phyloP scores from a whole-genome alignment of 2,797 vertebrate genomes.

The Babyrousa celebensis region DNA sequence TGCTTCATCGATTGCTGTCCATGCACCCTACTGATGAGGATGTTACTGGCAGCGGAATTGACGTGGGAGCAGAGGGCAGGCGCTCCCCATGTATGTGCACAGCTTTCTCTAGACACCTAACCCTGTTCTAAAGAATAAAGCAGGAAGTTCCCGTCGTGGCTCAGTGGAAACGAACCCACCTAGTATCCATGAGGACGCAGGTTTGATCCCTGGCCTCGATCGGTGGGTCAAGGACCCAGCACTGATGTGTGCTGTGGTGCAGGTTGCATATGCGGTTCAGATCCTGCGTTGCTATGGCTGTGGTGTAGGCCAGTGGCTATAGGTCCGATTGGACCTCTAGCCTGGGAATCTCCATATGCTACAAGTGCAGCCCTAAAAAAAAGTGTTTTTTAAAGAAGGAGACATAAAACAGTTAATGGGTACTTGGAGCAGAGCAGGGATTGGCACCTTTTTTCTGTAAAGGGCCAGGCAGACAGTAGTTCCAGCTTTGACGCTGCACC shows the following conservation, averaged over 20 bases:
- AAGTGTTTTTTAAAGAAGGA: background rate
- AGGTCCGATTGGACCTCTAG: too few species aligned
- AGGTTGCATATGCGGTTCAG: too few species aligned
- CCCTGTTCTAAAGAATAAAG: background rate
- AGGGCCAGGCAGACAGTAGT: background rate
- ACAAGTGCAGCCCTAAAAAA: too few species aligned
- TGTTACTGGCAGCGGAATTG: fast-evolving
- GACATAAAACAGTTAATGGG: background rate
- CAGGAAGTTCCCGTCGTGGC: too few species aligned
- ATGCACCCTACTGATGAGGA: fast-evolving
- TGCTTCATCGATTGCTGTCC: background rate
- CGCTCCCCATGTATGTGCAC: background rate
- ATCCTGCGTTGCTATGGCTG: too few species aligned
- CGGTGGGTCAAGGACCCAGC: too few species aligned
- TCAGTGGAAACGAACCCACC: too few species aligned
- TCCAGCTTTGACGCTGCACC: background rate
- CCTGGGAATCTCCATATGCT: too few species aligned
- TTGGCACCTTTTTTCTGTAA: background rate
- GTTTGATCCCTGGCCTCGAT: too few species aligned
- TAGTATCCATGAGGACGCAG: too few species aligned
- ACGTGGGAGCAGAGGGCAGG: background rate
- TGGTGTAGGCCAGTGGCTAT: too few species aligned
- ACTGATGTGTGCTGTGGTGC: too few species aligned
- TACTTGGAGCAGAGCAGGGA: background rate
- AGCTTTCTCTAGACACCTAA: background rate